Conservation (phyloP, 2,888 invertebrate genomes). For the Brachypalpus laphriformis region DNA sequence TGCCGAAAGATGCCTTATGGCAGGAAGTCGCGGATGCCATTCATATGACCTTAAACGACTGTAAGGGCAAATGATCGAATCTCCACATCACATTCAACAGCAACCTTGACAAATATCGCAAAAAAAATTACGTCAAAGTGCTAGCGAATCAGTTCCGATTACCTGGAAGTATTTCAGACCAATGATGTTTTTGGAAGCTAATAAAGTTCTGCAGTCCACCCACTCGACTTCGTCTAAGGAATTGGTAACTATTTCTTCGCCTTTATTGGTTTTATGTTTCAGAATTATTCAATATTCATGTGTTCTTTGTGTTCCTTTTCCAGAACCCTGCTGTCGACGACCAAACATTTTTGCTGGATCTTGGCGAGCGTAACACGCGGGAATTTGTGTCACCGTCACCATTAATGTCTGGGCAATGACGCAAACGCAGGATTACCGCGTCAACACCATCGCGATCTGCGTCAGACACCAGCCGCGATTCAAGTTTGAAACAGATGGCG, state of each 20-base stretch:
- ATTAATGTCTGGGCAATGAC: background rate
- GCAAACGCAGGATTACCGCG: slow-evolving; percentile 7
- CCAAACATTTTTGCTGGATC: background rate
- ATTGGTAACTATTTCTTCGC: slow-evolving; percentile 30
- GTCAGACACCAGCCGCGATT: background rate
- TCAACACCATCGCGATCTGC: slow-evolving; percentile 17
- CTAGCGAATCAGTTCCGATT: slow-evolving; percentile 30
- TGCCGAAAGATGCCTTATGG: slow-evolving; percentile 51
- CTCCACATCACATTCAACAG: slow-evolving; percentile 48
- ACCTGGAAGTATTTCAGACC: slow-evolving; percentile 57
- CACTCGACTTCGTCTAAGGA: slow-evolving; percentile 37
- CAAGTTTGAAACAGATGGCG: slow-evolving; percentile 16
- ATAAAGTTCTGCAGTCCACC: slow-evolving; percentile 14
- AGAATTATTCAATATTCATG: slow-evolving; percentile 1
- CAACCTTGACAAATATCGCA: slow-evolving; percentile 49
- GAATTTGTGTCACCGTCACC: slow-evolving; percentile 20
- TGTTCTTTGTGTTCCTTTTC: slow-evolving; percentile 15
- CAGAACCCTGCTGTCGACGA: slow-evolving; percentile 28
- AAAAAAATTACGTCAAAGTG: slow-evolving; percentile 33
- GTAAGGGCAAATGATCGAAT: slow-evolving; percentile 66
- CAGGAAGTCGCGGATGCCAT: slow-evolving; percentile 57
- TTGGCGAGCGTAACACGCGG: slow-evolving; percentile 6
- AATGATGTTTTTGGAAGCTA: slow-evolving; percentile 46
- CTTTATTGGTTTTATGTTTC: slow-evolving; percentile 13
- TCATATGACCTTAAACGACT: slow-evolving; percentile 39